Evolutionary conservation across 2,113 vertebrate species (phyloP).

Genomic region (Capricornis sumatraensis): DNA sequence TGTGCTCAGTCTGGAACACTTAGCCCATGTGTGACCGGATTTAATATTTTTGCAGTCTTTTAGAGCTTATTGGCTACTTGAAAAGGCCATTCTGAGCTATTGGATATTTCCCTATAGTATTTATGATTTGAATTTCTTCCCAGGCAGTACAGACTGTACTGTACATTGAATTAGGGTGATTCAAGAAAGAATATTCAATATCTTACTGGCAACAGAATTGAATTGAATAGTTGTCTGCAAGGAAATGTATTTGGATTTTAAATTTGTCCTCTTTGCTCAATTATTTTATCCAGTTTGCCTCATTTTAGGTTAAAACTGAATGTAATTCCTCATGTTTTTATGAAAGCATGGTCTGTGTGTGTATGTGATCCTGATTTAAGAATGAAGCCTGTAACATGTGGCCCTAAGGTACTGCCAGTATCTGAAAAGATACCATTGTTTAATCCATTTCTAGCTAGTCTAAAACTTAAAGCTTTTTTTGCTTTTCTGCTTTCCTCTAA

Average conservation of each 20-base stretch:
- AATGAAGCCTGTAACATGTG: background rate
- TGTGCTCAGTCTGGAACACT: background rate
- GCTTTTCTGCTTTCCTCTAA: background rate
- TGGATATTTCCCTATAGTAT: conserved; percentile 54
- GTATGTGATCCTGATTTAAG: background rate
- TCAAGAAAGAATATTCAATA: conserved; percentile 56
- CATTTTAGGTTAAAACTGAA: conserved; percentile 19
- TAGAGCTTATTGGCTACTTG: conserved; percentile 46
- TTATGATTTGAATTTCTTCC: conserved; percentile 56
- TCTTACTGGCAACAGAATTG: conserved; percentile 13
- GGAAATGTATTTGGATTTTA: conserved; percentile 53
- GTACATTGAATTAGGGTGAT: conserved; percentile 41
- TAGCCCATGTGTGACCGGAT: conserved; percentile 1
- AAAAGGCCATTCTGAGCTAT: conserved; percentile 51
- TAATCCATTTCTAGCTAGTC: background rate
- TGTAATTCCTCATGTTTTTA: background rate
- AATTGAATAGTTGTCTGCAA: conserved; percentile 18
- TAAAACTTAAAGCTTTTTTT: background rate
- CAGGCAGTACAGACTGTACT: conserved; percentile 47
- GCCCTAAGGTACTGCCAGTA: background rate
- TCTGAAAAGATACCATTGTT: background rate
- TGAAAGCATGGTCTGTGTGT: background rate
- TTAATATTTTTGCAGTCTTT: conserved; percentile 54
- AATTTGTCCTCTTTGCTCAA: conserved; percentile 34
- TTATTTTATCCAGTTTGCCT: conserved; percentile 24